phyloP scores from a whole-genome alignment of 2,113 vertebrate genomes.

The Pterocles gutturalis region DNA sequence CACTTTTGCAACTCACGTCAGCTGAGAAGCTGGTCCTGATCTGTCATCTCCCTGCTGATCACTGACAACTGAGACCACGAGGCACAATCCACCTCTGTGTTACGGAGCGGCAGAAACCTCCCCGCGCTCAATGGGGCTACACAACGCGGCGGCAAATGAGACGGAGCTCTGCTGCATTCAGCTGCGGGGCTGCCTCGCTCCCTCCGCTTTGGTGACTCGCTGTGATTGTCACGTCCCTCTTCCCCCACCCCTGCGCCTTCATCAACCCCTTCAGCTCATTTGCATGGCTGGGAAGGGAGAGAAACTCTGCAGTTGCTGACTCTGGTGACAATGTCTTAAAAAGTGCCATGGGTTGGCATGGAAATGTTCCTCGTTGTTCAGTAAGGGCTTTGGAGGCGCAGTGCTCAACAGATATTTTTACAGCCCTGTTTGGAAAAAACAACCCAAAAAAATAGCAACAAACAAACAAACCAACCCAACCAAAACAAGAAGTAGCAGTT shows the following conservation, averaged over 20 bases:
- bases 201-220: not conserved
- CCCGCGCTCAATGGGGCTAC: not conserved
- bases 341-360: not conserved
- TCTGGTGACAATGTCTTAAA: not conserved
- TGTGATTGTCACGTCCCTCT: not conserved
- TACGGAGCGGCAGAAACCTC: not conserved
- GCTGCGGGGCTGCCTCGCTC: not conserved
- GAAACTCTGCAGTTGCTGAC: not conserved
- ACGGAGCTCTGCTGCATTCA: not conserved
- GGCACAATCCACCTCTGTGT: constrained; percentile 8
- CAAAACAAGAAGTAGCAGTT: not conserved
- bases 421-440: not conserved
- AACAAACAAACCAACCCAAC: too few relatives aligned
- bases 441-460: not conserved
- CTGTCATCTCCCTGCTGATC: constrained; percentile 31
- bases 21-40: constrained; percentile 12
- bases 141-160: accelerated
- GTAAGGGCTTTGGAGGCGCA: not conserved
- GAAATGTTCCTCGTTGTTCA: not conserved
- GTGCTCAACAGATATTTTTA: not conserved
- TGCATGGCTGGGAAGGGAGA: not conserved
- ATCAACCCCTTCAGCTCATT: not conserved
- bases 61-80: not conserved
- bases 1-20: constrained; percentile 8
- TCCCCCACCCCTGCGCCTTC: not conserved